These are phyloP conservation scores for Aphidius colemani DNA, from an alignment of 2,888 invertebrate species.

Conservation along the genomic window DNA sequence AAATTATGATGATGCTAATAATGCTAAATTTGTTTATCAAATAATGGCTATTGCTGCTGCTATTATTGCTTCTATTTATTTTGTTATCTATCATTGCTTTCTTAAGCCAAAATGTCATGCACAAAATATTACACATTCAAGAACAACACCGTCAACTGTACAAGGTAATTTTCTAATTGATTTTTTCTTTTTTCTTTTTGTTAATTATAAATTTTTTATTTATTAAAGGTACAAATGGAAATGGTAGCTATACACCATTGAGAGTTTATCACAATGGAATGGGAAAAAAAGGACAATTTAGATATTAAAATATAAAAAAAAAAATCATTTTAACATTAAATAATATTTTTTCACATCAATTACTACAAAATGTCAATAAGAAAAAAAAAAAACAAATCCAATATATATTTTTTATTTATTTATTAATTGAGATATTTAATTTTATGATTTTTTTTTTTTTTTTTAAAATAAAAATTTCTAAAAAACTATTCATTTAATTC, in stretches of 20 bases:
- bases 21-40: constrained; percentile 65
- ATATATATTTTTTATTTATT: too few relatives aligned
- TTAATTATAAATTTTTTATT: constrained; percentile 28
- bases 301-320: constrained; percentile 68
- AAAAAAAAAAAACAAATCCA: too few relatives aligned
- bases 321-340: too few relatives aligned
- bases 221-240: constrained; percentile 67
- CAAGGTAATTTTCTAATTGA: constrained; percentile 61
- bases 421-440: too few relatives aligned
- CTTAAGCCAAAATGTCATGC: constrained; percentile 76
- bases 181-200: constrained; percentile 12
- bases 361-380: too few relatives aligned
- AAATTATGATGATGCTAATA: constrained; percentile 51
- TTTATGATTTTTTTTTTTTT: too few relatives aligned
- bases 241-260: constrained; percentile 78
- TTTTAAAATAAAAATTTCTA: too few relatives aligned
- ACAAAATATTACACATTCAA: constrained; percentile 66
- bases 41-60: constrained; percentile 72
- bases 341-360: too few relatives aligned
- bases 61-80: constrained; percentile 70
- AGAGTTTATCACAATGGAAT: constrained; percentile 81
- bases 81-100: constrained; percentile 74
- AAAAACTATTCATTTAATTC: too few relatives aligned
- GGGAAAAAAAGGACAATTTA: constrained; percentile 80
- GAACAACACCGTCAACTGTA: constrained; percentile 68